Base-by-base conservation (phyloP, 2,888 invertebrate species). In the Melolontha melolontha region DNA sequence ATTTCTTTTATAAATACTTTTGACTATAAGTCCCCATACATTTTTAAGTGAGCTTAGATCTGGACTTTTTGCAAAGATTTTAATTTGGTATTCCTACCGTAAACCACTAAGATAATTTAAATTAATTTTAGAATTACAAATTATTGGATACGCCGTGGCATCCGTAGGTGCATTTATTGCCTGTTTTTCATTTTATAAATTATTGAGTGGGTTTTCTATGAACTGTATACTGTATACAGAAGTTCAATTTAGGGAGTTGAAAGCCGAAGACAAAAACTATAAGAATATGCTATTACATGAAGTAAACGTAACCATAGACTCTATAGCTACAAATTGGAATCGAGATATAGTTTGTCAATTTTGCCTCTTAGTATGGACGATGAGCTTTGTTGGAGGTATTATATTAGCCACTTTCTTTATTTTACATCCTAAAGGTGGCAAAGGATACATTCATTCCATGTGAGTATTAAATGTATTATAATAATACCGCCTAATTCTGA, bases 401-500 rank as follows among this genome's bases (percentile, higher is more conserved):
- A 73, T 79, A 44, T 76, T 78, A 67, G 44, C 63, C 5, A 69
- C 76, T 1, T 72, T 79, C 64, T 74, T 80, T 64, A 57, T 75
- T 22, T 73, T 78, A 67, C 74, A 76, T 59, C 71, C 78, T 44
- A 77, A 70, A 69, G 80, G 78, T 12, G 78, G 80, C 34, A 70
- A 68, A 66, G 76, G 76, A 50, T 67, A 69, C 39, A 40, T 63
- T 1, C 44, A 73, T 27, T 72, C 77, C 54, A 67, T 70, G 80
- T 79, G 75, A 75, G 78, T 74, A 42, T 27, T 63, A 40, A 55
- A 64, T 12, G 14, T 40, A 22, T 42, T n/a, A n/a, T n/a, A n/a
- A n/a, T n/a, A n/a, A n/a, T n/a, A n/a, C n/a, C n/a, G n/a, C n/a
- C n/a, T n/a, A n/a, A n/a, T n/a, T n/a, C n/a, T n/a, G n/a, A n/a